Evolutionary conservation across 30 jellyfish, hydroid and myxozoan species (phyloP), one percentile per base, ranked within the genome.

Genomic region (Chironex yamaguchii): DNA sequence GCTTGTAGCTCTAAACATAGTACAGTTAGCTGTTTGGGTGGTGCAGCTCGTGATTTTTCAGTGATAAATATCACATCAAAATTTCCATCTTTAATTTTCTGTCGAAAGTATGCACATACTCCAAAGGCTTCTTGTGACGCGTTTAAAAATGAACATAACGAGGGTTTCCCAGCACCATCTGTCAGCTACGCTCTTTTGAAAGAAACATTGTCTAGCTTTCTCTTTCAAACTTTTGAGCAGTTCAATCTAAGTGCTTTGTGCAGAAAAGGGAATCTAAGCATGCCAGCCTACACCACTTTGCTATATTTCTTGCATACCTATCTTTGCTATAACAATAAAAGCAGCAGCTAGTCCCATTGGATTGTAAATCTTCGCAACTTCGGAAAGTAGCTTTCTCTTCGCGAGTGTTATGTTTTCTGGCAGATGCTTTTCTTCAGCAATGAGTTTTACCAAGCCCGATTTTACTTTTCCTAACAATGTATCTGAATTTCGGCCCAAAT

Each of bases 261-360:
- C 51, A 26, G 21, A 50, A n/a, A 31, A 21, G 1, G 84, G 85
- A 25, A 77, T 31, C 30, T 34, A 20, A 62, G 25, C 58, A 58
- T 80, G 87, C 87, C 91, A 80, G 28, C 27, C 32, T 1, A 80
- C 27, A 4, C 76, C 51, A 4, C 51, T 75, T 74, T 51, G 87
- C 96, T 76, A 86, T 24, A 67, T 12, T 51, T 78, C 77, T 77
- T 88, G 92, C 73, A 78, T 32, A 22, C 88, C 91, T 58, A 71
- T 54, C 53, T 65, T 90, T 26, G 82, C 79, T 62, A 63, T 79
- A 84, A 85, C 73, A 30, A 73, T 58, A 54, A 85, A 72, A 26
- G 83, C 95, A 71, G 95, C 89, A 1, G 95, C 89, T 6, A 85
- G 48, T 53, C 91, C 89, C 36, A 85, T 85, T 85, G 76, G 89